phyloP scores from a whole-genome alignment of 2,113 vertebrate species.

The Muntiacus reevesi region DNA sequence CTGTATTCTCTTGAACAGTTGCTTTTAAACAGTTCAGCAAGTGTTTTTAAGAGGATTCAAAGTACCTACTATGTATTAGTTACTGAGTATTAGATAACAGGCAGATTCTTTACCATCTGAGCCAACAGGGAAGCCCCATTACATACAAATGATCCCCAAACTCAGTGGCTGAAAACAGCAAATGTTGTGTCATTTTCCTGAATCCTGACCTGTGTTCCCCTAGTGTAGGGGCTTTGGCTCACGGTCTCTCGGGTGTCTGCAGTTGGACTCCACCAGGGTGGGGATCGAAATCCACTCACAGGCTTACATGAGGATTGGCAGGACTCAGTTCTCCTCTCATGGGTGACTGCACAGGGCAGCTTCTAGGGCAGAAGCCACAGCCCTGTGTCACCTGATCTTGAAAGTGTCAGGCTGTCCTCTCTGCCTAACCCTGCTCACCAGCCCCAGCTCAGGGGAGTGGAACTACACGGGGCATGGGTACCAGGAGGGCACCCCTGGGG shows the following conservation, averaged over 20 bases:
- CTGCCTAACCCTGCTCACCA: background rate
- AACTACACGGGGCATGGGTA: no score
- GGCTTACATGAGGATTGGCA: accelerated
- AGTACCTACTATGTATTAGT: background rate
- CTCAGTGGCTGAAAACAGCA: background rate
- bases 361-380: background rate
- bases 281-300: background rate
- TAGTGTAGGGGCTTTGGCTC: background rate
- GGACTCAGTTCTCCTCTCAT: background rate
- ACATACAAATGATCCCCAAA: background rate
- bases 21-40: background rate
- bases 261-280: background rate
- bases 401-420: background rate
- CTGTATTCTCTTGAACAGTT: background rate
- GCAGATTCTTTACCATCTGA: background rate
- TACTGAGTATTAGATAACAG: background rate
- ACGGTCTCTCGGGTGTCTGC: background rate
- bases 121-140: background rate
- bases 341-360: background rate
- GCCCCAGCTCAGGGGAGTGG: background rate
- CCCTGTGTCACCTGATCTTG: background rate
- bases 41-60: background rate
- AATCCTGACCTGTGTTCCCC: background rate
- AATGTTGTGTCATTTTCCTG: background rate
- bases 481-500: no score